A percentile compares a stretch with the other conserved stretches of the same genome.
These are phyloP conservation scores for Cetoscarus ocellatus DNA, from an alignment of 2,797 vertebrate species.

Conservation along the genomic window DNA sequence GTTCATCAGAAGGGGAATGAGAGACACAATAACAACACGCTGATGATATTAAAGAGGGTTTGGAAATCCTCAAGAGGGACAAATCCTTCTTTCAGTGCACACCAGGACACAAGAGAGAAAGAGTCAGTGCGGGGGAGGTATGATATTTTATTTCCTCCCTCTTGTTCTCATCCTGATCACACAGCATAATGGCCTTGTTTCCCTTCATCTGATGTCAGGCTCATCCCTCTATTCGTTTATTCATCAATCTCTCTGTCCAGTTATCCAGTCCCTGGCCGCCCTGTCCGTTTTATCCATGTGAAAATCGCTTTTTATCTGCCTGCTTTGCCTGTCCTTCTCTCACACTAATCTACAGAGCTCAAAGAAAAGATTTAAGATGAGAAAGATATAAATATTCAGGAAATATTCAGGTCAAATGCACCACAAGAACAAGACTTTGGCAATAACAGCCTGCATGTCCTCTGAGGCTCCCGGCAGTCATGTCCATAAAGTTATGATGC, in stretches of 20 bases:
- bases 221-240: slow-evolving; percentile 70
- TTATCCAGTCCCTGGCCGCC: slow-evolving; percentile 28
- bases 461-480: background rate
- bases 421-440: slow-evolving; percentile 37
- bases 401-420: slow-evolving; percentile 63
- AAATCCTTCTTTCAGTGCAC: slow-evolving; percentile 71
- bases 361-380: slow-evolving; percentile 58
- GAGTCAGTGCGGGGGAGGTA: slow-evolving; percentile 27
- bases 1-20: slow-evolving; percentile 49
- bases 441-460: slow-evolving; percentile 31
- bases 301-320: slow-evolving; percentile 67
- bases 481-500: slow-evolving; percentile 4
- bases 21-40: slow-evolving; percentile 71
- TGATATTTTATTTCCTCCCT: slow-evolving; percentile 28
- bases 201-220: slow-evolving; percentile 52
- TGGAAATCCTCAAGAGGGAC: slow-evolving; percentile 71
- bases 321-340: slow-evolving; percentile 52
- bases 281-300: slow-evolving; percentile 45
- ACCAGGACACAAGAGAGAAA: slow-evolving; percentile 44
- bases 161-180: slow-evolving; percentile 63
- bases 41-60: slow-evolving; percentile 76
- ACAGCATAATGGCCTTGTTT: slow-evolving; percentile 68
- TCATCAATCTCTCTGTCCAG: slow-evolving; percentile 62
- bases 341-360: slow-evolving; percentile 67
- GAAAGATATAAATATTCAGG: slow-evolving; percentile 63